These are phyloP conservation scores for Dendrocincla fuliginosa DNA, from an alignment of 2,797 vertebrate genomes.

Conservation along the genomic window DNA sequence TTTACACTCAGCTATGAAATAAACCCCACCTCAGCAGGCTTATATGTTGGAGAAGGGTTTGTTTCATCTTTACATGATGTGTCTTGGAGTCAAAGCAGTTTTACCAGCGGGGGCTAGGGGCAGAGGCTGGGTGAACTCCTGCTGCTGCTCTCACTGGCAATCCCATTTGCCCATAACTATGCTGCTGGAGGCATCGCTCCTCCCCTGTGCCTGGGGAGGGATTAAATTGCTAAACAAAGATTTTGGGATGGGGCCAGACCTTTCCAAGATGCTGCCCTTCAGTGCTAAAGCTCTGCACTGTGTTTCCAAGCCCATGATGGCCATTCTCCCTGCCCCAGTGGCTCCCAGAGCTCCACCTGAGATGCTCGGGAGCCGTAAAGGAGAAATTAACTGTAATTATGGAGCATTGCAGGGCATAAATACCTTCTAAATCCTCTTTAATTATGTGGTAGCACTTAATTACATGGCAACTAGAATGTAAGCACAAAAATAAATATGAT, in stretches of 20 bases:
- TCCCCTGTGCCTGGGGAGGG: background rate
- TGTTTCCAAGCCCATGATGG: background rate
- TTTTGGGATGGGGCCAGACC: background rate
- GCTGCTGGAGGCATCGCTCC: background rate
- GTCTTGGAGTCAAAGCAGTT: background rate
- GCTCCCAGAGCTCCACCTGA: background rate
- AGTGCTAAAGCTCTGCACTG: background rate
- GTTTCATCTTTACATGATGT: background rate
- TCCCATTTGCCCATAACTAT: accelerated
- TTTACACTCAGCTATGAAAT: background rate
- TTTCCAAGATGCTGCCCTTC: background rate
- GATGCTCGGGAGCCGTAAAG: background rate
- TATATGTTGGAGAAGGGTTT: background rate
- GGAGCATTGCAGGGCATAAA: background rate
- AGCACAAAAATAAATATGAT: slow-evolving; percentile 56
- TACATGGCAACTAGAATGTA: slow-evolving; percentile 49
- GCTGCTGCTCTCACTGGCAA: background rate
- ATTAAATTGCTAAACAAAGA: background rate
- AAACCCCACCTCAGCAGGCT: no score
- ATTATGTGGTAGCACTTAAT: slow-evolving; percentile 51
- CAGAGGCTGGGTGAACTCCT: background rate
- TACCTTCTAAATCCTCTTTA: slow-evolving; percentile 57
- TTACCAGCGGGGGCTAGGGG: background rate
- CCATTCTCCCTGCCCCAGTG: background rate
- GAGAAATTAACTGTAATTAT: slow-evolving; percentile 48